Evolutionary conservation across 2,113 vertebrate genomes (phyloP), one percentile per base, ranked within the genome.

Genomic region (Suncus etruscus): DNA sequence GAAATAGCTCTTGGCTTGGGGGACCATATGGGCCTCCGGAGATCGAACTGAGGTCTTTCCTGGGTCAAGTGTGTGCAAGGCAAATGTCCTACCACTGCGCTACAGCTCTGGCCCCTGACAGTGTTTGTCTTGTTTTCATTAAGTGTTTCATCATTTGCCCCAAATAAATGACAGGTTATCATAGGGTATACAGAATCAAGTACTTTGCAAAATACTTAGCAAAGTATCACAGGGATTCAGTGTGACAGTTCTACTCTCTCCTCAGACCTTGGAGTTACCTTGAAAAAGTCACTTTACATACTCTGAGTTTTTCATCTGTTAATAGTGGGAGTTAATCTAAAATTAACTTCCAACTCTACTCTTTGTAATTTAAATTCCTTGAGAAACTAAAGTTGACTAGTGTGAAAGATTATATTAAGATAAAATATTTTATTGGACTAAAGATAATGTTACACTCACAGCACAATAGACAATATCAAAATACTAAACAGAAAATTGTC

Each of bases 381-480:
- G 89, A 82, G 39, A 58, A 87, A 89, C 73, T 89, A 51, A 76
- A 89, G 22, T 54, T 86, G 45, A 70, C 47, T 70, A 82, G 61
- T 75, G 48, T 89, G 86, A 66, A 24, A 83, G 90, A 87, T 93
- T 83, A 63, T 76, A 66, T 50, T 82, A 86, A 31, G 45, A 91
- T 47, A 72, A 93, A 94, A 8, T 69, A 89, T 91, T 93, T 87
- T 82, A 27, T 95, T 94, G 78, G 14, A 9, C 51, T 66, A 69
- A n/a, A 86, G 78, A 74, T 88, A 88, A 50, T 68, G 79, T 82
- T 69, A 79, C 4, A 92, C 66, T 89, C 50, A 29, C 8, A 74
- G 45, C 14, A 73, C 51, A 66, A 9, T 61, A 31, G 16, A 78
- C 63, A 79, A n/a, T 51, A 48, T 22, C 27, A 31, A 70, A 1